Evolutionary conservation across 2,797 vertebrate genomes (phyloP), one percentile per base, ranked within the genome.

Genomic region (Falco concolor): DNA sequence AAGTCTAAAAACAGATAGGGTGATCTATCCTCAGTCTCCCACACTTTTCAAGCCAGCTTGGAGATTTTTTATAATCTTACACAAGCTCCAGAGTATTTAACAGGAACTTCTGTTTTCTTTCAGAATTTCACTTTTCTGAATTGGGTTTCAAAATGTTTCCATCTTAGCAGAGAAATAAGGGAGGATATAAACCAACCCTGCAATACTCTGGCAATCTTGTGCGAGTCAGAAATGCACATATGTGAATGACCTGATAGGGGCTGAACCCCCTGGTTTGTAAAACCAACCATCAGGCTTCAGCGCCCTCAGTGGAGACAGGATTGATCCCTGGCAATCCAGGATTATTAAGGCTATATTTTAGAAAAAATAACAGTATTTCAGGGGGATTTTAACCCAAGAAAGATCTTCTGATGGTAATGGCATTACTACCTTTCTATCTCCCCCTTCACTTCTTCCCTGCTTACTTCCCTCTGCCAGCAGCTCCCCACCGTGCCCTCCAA

Each of bases 321-420:
- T 19, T 52, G 68, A 82, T 76, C 82, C 64, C 49, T 36, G 12
- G 52, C 56, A 89, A 89, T 38, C 56, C 84, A 70, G 10, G 57
- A 84, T 80, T 88, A 87, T 63, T 77, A 90, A 74, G 5, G 22
- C 10, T 74, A 32, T 38, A 22, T 53, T 82, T 44, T 44, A 7
- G 8, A 19, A 19, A 44, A 44, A 18, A 18, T 19, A 44, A 44
- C 44, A 44, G 52, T 53, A 64, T 91, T 97, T 96, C 73, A 82
- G 68, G 22, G 93, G 83, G 38, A 57, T 85, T 96, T 94, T 89
- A 91, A 92, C 57, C 75, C 56, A 57, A 82, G 63, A 81, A 76
- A 94, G 79, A 18, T 89, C 53, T 80, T 75, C 84, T 75, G 82
- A 95, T 65, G 67, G n/a, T 87, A 87, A 94, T 32, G 67, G 72